Conservation (phyloP, 2,113 vertebrate species). For the Osmerus mordax region DNA sequence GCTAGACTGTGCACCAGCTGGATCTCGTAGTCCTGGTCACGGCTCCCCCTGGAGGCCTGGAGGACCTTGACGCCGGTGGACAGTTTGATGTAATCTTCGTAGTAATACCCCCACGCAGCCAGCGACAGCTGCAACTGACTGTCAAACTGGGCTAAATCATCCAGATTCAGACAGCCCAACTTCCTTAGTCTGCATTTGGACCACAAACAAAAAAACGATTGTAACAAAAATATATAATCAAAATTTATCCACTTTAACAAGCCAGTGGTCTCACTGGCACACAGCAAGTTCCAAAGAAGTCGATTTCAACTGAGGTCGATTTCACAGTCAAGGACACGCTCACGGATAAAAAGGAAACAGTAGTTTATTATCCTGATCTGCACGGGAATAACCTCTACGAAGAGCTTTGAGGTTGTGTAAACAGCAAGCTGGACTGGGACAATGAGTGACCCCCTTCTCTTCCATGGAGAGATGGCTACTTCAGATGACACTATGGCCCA, state of each 20-base stretch:
- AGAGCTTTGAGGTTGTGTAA: slow-evolving; percentile 3
- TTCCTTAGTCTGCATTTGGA: slow-evolving; percentile 66
- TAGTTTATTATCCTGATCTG: slow-evolving; percentile 5
- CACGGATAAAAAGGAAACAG: slow-evolving; percentile 20
- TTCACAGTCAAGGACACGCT: background rate
- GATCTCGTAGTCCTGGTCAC: slow-evolving; percentile 77
- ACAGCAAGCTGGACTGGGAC: background rate
- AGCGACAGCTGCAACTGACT: slow-evolving; percentile 73
- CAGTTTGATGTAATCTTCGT: slow-evolving; percentile 77
- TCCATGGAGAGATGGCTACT: no score
- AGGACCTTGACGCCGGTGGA: slow-evolving; percentile 75
- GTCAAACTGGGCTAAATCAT: slow-evolving; percentile 76
- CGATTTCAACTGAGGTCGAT: background rate
- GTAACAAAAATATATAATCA: no score
- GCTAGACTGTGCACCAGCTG: slow-evolving; percentile 75
- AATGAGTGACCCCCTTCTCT: no score
- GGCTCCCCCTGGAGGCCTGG: slow-evolving; percentile 66
- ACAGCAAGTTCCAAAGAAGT: background rate
- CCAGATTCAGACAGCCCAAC: slow-evolving; percentile 72
- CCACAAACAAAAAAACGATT: background rate
- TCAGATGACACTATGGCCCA: no score
- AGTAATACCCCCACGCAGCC: slow-evolving; percentile 77
- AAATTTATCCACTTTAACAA: background rate
- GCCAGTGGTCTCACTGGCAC: background rate
- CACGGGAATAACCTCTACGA: background rate